Evolutionary conservation across 1,140 invertebrate species (phyloP).

Genomic region (Dreissena rostriformis): DNA sequence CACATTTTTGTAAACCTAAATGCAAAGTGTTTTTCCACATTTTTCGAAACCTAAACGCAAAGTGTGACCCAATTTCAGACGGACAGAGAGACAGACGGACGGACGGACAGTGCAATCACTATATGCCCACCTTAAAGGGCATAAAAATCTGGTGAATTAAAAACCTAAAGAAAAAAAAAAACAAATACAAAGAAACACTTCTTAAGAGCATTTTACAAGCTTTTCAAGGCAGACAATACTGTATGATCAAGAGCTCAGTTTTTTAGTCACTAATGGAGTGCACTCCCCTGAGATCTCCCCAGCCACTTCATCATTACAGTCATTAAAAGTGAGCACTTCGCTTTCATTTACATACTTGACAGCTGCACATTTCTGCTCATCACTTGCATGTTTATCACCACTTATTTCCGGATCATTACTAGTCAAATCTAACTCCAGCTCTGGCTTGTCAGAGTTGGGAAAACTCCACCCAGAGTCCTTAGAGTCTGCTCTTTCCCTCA

Average conservation of each 20-base stretch:
- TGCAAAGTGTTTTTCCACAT: no score
- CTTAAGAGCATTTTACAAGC: no score
- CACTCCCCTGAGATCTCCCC: conserved; percentile 31
- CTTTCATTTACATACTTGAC: no score
- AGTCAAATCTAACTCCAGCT: conserved; percentile 1
- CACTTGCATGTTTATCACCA: background rate
- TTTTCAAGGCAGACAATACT: background rate
- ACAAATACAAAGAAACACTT: no score
- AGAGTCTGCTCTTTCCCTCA: conserved; percentile 44
- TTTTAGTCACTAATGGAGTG: conserved; percentile 37
- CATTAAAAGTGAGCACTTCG: background rate
- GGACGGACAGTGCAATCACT: no score
- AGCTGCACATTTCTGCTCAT: background rate
- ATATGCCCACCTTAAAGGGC: no score
- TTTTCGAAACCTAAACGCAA: no score
- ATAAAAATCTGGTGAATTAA: no score
- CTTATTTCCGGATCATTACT: background rate
- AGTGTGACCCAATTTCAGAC: no score
- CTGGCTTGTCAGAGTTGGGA: conserved; percentile 18
- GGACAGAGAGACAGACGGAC: no score
- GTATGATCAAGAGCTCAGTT: background rate
- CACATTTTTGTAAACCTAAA: no score
- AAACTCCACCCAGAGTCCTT: conserved; percentile 55
- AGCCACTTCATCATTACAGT: conserved; percentile 21
- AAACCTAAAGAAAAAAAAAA: no score